Evolutionary conservation across 2,888 invertebrate genomes (phyloP).

Genomic region (Dicranocentrus wangi): DNA sequence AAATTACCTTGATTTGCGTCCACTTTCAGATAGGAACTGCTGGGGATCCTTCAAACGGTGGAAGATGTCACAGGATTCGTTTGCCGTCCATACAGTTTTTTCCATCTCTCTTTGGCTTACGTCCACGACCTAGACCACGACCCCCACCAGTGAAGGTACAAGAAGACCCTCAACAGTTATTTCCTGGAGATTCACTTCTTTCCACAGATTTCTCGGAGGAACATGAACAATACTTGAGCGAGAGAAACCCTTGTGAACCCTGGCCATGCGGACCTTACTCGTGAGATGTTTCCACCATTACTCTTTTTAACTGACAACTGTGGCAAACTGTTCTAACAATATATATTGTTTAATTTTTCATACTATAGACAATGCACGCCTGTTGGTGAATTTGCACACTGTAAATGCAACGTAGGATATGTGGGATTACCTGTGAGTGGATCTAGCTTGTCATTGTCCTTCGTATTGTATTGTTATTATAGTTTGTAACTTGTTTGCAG

Average conservation of each 20-base stretch:
- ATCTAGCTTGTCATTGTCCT: background rate
- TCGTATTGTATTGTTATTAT: background rate
- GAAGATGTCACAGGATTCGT: conserved; percentile 44
- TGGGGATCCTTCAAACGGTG: conserved; percentile 46
- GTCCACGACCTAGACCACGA: conserved; percentile 19
- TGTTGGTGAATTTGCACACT: conserved; percentile 62
- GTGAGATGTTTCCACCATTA: conserved; percentile 20
- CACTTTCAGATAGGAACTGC: conserved; percentile 42
- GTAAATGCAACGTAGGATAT: conserved; percentile 59
- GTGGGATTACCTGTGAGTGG: conserved; percentile 47
- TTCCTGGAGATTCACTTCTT: conserved; percentile 21
- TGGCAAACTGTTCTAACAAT: background rate
- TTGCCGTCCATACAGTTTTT: conserved; percentile 60
- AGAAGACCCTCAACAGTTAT: conserved; percentile 28
- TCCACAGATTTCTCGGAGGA: conserved; percentile 26
- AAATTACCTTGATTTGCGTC: conserved; percentile 11
- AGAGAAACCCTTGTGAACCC: conserved; percentile 44
- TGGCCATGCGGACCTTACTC: conserved; percentile 66
- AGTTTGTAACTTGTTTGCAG: too few relatives aligned
- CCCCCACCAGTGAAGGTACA: conserved; percentile 8
- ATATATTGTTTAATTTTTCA: background rate
- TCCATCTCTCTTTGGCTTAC: conserved; percentile 35
- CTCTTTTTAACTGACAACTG: background rate
- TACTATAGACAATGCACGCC: conserved; percentile 60
- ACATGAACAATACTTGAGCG: background rate